Evolutionary conservation across 2,888 invertebrate species (phyloP).

Genomic region (Petrolisthes cinctipes): DNA sequence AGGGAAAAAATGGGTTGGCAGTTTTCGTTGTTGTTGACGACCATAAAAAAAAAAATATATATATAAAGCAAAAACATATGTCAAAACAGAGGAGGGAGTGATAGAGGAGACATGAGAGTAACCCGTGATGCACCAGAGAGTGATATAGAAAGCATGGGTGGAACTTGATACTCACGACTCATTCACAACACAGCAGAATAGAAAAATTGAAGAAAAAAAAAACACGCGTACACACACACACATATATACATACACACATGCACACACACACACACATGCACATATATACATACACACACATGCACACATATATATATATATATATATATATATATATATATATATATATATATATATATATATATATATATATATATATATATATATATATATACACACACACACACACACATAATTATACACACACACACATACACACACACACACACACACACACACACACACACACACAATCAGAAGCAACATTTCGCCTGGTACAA

Average conservation of each 20-base stretch:
- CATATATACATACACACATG: neutral
- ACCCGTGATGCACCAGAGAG: too few relatives aligned
- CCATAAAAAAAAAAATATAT: too few relatives aligned
- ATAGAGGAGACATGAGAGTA: too few relatives aligned
- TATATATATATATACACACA: neutral
- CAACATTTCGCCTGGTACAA: neutral
- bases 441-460: neutral
- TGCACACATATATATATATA: constrained; percentile 8
- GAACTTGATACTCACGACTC: too few relatives aligned
- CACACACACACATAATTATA: neutral
- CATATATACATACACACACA: neutral
- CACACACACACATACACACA: constrained; percentile 1
- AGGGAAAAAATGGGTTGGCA: too few relatives aligned
- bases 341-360: constrained; percentile 25
- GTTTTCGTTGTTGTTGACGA: too few relatives aligned
- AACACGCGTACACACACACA: constrained; percentile 2
- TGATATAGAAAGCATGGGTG: too few relatives aligned
- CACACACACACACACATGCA: neutral
- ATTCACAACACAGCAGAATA: too few relatives aligned
- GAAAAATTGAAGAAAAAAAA: neutral
- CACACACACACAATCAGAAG: neutral
- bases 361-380: neutral
- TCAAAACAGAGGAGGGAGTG: too few relatives aligned
- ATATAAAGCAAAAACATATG: too few relatives aligned
- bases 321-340: constrained; percentile 22